These are phyloP conservation scores for Chionodraco myersi DNA, from an alignment of 2,113 vertebrate species.

Conservation along the genomic window DNA sequence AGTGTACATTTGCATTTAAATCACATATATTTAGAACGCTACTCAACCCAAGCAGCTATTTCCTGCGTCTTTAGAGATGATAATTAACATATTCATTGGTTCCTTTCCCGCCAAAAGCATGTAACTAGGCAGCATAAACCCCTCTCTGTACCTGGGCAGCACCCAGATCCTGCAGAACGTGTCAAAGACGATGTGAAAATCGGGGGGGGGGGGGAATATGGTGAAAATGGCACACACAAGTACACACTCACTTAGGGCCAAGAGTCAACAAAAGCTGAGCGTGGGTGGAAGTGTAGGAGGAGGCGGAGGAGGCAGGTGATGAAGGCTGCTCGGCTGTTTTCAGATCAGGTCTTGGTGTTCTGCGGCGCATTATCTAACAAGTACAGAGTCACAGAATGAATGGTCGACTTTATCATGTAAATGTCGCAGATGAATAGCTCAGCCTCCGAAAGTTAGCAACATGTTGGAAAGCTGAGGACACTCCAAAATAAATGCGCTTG, in stretches of 20 bases:
- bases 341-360: constrained; percentile 52
- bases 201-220: constrained; percentile 3
- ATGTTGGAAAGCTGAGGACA: constrained; percentile 12
- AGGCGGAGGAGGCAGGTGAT: constrained; percentile 53
- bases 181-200: constrained; percentile 30
- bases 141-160: neutral
- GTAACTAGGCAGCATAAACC: neutral
- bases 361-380: constrained; percentile 48
- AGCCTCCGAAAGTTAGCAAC: constrained; percentile 18
- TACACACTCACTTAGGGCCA: constrained; percentile 67
- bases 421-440: constrained; percentile 24
- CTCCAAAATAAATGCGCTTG: too few relatives aligned
- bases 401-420: constrained; percentile 29
- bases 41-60: constrained; percentile 21
- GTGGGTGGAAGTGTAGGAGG: constrained; percentile 71
- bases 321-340: constrained; percentile 58
- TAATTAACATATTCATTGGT: constrained; percentile 26
- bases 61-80: constrained; percentile 13
- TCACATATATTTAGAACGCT: constrained; percentile 24
- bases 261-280: constrained; percentile 72
- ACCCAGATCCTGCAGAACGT: constrained; percentile 15
- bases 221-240: constrained; percentile 41
- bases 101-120: neutral
- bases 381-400: constrained; percentile 29
- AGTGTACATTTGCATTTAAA: constrained; percentile 41